Base-by-base conservation (phyloP, 1,140 invertebrate genomes). In the Formica exsecta region DNA sequence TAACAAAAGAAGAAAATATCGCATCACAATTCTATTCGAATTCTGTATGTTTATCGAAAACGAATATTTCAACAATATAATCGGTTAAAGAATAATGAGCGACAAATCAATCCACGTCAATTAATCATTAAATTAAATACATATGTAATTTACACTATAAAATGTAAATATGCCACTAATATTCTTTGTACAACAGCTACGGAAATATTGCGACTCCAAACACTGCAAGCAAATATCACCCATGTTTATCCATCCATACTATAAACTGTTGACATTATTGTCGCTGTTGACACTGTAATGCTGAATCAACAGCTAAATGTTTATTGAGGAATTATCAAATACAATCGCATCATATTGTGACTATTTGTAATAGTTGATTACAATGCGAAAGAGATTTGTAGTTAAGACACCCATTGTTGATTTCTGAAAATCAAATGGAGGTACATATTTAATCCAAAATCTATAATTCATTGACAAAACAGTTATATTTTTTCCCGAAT, bases 241-340 rank as follows among this genome's bases (percentile, higher is more conserved):
- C 13, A 38, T 32, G 13, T 32, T 4, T 32, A 65, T 77, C 38
- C n/a, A 65, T 77, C 25, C 29, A 65, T n/a, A 32, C 25, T 65
- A 32, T 77, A 25, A 77, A 77, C 22, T 77, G 74, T 64, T 77
- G 61, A 77, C 25, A 44, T 48, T 77, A 65, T 77, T 77, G 61
- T 19, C 38, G 36, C 3, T 77, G 41, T 65, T 77, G 54, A 77
- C 11, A 64, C 1, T 44, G 75, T 36, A 77, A 77, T 65, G 19
- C 54, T 65, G 29, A 19, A 44, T 29, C 19, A 29, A 64, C 61
- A 6, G 25, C 38, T 13, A 19, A 32, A 65, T 65, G 11, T 32
- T 16, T 62, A 16, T 64, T n/a, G 25, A 44, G 59, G n/a, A 77
- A 77, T 77, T 77, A 44, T 38, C 2, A 19, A n/a, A 13, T 65